phyloP scores from a whole-genome alignment of 2,113 vertebrate species.

The Myrmecobius fasciatus region DNA sequence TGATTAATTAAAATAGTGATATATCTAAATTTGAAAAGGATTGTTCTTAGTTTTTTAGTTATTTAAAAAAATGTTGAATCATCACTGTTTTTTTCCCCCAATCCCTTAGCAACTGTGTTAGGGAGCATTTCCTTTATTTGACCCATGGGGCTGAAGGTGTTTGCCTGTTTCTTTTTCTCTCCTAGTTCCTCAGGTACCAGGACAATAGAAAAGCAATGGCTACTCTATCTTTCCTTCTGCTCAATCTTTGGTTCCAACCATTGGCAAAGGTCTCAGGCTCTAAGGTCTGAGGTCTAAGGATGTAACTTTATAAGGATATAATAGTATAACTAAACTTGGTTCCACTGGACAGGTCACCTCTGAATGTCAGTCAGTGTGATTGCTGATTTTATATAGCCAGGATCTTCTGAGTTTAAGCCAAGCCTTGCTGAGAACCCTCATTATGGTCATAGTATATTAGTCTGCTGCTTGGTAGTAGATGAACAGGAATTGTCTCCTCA shows the following conservation, averaged over 20 bases:
- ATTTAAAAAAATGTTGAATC: not conserved
- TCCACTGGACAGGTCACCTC: not conserved
- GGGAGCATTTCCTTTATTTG: not conserved
- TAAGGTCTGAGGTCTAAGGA: not conserved
- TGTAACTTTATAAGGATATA: not conserved
- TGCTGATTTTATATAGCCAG: not conserved
- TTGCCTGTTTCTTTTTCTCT: not conserved
- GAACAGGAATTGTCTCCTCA: not conserved
- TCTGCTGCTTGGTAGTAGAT: not conserved
- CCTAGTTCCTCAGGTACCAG: not conserved
- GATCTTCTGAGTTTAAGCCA: constrained; percentile 27
- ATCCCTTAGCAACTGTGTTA: not conserved
- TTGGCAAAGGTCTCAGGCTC: not conserved
- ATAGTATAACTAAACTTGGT: not conserved
- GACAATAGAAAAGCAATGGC: not conserved
- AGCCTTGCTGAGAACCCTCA: not conserved
- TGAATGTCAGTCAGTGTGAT: not conserved
- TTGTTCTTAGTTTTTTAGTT: not conserved
- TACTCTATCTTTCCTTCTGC: not conserved
- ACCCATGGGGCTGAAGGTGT: not conserved
- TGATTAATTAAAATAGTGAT: not conserved
- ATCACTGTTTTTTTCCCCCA: not conserved
- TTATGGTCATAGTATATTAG: constrained; percentile 26
- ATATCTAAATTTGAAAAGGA: not conserved
- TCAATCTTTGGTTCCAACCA: not conserved